Evolutionary conservation across 2,113 vertebrate genomes (phyloP).

Genomic region (Neodontobutis hainanensis): DNA sequence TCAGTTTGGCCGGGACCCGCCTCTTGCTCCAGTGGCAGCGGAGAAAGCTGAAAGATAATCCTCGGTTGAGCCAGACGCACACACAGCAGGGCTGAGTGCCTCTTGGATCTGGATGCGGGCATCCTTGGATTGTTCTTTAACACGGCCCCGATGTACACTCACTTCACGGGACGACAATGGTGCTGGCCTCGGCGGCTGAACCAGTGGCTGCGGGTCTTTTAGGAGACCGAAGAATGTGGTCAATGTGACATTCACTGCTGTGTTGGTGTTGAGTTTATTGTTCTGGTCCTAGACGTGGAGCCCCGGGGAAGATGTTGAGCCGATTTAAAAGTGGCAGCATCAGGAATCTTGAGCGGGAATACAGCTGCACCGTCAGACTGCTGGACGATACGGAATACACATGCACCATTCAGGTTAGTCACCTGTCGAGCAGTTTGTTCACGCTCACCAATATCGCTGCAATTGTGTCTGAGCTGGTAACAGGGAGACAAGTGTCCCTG

Average conservation of each 20-base stretch:
- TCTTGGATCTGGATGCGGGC: conserved; percentile 67
- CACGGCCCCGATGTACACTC: conserved; percentile 34
- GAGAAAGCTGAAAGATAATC: conserved; percentile 74
- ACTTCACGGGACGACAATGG: conserved; percentile 70
- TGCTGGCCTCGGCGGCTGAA: conserved; percentile 48
- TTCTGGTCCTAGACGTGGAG: conserved; percentile 76
- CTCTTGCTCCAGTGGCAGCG: conserved; percentile 67
- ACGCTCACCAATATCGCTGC: conserved; percentile 9
- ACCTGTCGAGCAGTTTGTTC: conserved; percentile 56
- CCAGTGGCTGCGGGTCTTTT: conserved; percentile 51
- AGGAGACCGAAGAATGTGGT: conserved; percentile 60
- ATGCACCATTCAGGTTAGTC: conserved; percentile 92
- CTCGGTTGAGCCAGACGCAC: conserved; percentile 33
- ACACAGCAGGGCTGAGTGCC: conserved; percentile 43
- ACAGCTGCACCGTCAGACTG: conserved; percentile 94
- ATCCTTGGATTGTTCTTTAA: conserved; percentile 61
- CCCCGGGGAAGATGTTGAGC: conserved; percentile 92
- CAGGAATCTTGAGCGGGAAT: conserved; percentile 94
- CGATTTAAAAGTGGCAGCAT: conserved; percentile 95
- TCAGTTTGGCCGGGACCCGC: conserved; percentile 71
- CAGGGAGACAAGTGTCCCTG: conserved; percentile 36
- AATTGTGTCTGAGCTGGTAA: conserved; percentile 44
- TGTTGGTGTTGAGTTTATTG: conserved; percentile 74
- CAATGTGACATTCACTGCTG: conserved; percentile 74
- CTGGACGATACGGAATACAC: conserved; percentile 97